Evolutionary conservation across 2,888 invertebrate species (phyloP).

Genomic region (Dromius quadrimaculatus): DNA sequence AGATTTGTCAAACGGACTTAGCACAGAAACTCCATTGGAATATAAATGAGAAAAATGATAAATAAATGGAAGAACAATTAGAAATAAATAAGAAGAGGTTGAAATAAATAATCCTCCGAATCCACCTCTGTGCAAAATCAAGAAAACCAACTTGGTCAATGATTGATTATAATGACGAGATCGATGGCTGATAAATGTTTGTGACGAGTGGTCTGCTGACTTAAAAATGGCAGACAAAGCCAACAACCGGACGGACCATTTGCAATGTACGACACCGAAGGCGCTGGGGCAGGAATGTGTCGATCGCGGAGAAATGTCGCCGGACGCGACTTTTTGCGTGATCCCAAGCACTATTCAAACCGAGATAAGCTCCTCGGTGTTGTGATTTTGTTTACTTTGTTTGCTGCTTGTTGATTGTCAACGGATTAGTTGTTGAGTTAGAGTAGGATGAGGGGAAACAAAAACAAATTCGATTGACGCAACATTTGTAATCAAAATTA

Average conservation of each 20-base stretch:
- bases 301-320: constrained; percentile 6
- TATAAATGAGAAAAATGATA: too few relatives aligned
- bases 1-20: too few relatives aligned
- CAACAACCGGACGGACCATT: constrained; percentile 38
- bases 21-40: too few relatives aligned
- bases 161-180: constrained; percentile 51
- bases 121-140: too few relatives aligned
- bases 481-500: constrained; percentile 31
- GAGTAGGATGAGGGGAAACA: background rate
- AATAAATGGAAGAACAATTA: too few relatives aligned
- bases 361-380: constrained; percentile 1
- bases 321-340: constrained; percentile 2
- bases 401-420: constrained; percentile 12
- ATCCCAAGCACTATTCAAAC: background rate
- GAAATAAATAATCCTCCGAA: too few relatives aligned
- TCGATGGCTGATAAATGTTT: constrained; percentile 46
- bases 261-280: constrained; percentile 38
- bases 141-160: too few relatives aligned
- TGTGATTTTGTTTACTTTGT: constrained; percentile 8
- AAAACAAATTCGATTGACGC: constrained; percentile 6
- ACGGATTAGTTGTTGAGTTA: background rate
- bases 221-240: constrained; percentile 50
- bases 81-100: too few relatives aligned
- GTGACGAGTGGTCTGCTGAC: constrained; percentile 47
- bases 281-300: constrained; percentile 10